These are phyloP conservation scores for Calypte anna DNA, from an alignment of 2,113 vertebrate genomes.

Conservation along the genomic window DNA sequence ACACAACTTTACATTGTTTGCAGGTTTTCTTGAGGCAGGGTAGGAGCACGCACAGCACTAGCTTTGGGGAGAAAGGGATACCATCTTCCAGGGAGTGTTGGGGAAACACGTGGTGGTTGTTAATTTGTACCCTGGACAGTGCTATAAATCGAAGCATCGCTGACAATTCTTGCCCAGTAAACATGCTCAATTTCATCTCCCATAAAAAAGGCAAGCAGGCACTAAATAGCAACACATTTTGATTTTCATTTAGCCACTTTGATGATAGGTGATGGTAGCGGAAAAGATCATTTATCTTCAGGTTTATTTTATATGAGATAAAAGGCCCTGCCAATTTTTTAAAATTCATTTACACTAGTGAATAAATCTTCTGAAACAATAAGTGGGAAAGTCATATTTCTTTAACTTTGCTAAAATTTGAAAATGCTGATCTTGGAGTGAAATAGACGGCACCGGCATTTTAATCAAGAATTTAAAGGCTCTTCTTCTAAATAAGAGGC, in stretches of 20 bases:
- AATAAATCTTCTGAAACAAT: conserved; percentile 72
- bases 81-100: background rate
- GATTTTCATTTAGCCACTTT: conserved; percentile 73
- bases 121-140: conserved; percentile 39
- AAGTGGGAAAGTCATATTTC: conserved; percentile 67
- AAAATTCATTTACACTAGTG: conserved; percentile 69
- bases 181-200: conserved; percentile 63
- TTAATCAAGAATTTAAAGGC: conserved; percentile 47
- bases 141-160: conserved; percentile 22
- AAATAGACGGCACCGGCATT: conserved; percentile 47
- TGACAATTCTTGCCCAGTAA: conserved; percentile 62
- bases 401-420: conserved; percentile 64
- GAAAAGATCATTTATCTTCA: conserved; percentile 65
- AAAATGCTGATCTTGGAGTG: conserved; percentile 66
- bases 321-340: conserved; percentile 67
- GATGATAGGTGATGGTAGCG: conserved; percentile 66
- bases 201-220: conserved; percentile 23
- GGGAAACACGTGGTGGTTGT: background rate
- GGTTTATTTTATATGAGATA: conserved; percentile 50
- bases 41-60: background rate
- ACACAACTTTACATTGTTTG: conserved; percentile 27
- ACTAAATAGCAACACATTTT: conserved; percentile 65
- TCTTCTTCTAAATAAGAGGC: conserved; percentile 27
- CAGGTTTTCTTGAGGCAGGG: conserved; percentile 24
- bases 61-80: background rate